Conservation (phyloP, 2,888 invertebrate species). For the Tridacna gigas region DNA sequence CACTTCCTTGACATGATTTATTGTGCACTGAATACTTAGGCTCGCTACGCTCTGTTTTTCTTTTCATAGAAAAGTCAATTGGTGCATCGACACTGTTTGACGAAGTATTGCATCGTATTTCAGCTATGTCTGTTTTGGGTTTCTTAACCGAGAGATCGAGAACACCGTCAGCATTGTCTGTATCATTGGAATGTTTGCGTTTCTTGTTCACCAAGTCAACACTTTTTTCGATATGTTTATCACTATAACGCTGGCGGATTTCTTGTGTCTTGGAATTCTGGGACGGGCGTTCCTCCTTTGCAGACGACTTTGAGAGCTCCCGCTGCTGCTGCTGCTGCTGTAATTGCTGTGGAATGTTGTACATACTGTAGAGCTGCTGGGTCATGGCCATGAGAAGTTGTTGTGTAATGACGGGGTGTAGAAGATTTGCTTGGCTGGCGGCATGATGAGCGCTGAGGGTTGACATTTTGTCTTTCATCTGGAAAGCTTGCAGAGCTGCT, state of each 20-base stretch:
- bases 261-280: slow-evolving; percentile 22
- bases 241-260: slow-evolving; percentile 12
- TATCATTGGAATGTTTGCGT: slow-evolving; percentile 44
- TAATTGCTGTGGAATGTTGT: slow-evolving; percentile 36
- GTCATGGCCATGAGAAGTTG: slow-evolving; percentile 57
- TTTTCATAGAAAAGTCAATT: slow-evolving; percentile 60
- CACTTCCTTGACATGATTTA: slow-evolving; percentile 19
- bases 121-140: slow-evolving; percentile 23
- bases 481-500: slow-evolving; percentile 45
- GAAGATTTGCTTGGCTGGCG: slow-evolving; percentile 31
- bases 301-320: not conserved
- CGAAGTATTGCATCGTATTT: not conserved
- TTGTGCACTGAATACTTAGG: not conserved
- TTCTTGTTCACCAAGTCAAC: slow-evolving; percentile 29
- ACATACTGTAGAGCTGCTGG: slow-evolving; percentile 50
- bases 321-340: slow-evolving; percentile 4
- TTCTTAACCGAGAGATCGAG: slow-evolving; percentile 59
- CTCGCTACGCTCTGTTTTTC: not conserved
- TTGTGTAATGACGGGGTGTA: slow-evolving; percentile 53
- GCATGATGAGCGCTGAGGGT: slow-evolving; percentile 1
- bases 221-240: not conserved
- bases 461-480: slow-evolving; percentile 47
- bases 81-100: slow-evolving; percentile 40
- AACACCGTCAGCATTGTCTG: slow-evolving; percentile 24
- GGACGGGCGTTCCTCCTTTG: not conserved